A percentile compares a stretch with the other conserved stretches of the same genome.
These are phyloP conservation scores for Calcarius lapponicus DNA, from an alignment of 2,797 vertebrate species.

Conservation along the genomic window DNA sequence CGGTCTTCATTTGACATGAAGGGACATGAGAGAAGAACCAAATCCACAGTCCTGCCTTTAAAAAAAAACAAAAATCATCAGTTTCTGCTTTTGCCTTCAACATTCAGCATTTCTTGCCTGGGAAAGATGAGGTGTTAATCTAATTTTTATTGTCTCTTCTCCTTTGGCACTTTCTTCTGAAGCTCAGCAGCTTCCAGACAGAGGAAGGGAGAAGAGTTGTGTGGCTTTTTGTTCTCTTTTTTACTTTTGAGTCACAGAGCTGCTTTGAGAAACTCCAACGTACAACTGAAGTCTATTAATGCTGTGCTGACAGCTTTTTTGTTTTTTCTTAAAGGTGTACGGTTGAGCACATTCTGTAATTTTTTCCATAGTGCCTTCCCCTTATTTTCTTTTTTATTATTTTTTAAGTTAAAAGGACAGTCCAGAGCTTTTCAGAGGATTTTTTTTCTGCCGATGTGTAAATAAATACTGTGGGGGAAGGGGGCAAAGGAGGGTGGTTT, in stretches of 20 bases:
- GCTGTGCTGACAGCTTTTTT: conserved; percentile 57
- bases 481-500: conserved; percentile 49
- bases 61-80: conserved; percentile 57
- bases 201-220: conserved; percentile 42
- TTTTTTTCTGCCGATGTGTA: conserved; percentile 64
- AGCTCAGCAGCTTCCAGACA: conserved; percentile 68
- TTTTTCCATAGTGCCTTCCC: conserved; percentile 92
- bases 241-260: conserved; percentile 25
- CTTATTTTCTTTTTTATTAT: conserved; percentile 73
- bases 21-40: conserved; percentile 74
- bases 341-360: conserved; percentile 81
- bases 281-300: conserved; percentile 58
- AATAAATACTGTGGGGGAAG: conserved; percentile 60
- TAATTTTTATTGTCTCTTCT: conserved; percentile 51
- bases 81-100: conserved; percentile 64
- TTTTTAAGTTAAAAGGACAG: conserved; percentile 76
- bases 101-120: conserved; percentile 56
- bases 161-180: conserved; percentile 62
- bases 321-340: conserved; percentile 73
- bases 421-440: conserved; percentile 70
- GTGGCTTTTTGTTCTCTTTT: conserved; percentile 14
- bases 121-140: conserved; percentile 42
- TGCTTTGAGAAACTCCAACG: conserved; percentile 50
- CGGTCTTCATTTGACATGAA: conserved; percentile 64
- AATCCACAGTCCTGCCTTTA: conserved; percentile 79